These are phyloP conservation scores for Pristionchus arcanus DNA, from an alignment of 2,888 invertebrate genomes.

Conservation along the genomic window DNA sequence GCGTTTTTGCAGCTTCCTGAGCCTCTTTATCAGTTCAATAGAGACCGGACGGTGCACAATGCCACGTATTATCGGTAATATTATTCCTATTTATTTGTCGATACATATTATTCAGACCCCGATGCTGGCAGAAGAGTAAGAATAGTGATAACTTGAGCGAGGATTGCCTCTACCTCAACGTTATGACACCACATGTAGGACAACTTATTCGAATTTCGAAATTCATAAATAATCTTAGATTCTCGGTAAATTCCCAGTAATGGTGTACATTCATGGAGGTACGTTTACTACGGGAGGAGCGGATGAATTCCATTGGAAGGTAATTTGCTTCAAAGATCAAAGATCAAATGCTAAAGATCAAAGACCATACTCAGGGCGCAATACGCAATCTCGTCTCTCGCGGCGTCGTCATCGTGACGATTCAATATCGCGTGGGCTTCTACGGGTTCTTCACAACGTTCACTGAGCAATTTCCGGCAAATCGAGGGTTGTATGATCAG, in stretches of 20 bases:
- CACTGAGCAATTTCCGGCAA: constrained; percentile 8
- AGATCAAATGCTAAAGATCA: not conserved
- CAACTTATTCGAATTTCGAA: not conserved
- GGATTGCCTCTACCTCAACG: constrained; percentile 53
- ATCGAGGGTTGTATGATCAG: constrained; percentile 43
- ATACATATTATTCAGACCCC: not conserved
- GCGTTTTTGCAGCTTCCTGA: not conserved
- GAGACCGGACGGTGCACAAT: not conserved
- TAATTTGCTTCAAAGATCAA: not conserved
- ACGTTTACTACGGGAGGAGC: not conserved
- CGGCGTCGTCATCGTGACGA: constrained; percentile 9
- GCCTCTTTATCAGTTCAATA: not conserved
- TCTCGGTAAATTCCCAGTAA: not conserved
- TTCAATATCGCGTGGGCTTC: constrained; percentile 12
- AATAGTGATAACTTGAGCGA: not conserved
- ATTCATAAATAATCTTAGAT: not conserved
- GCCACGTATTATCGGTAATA: not conserved
- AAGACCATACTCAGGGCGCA: not conserved
- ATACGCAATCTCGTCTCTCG: constrained; percentile 35
- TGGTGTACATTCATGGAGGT: constrained; percentile 32
- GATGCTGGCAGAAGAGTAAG: not conserved
- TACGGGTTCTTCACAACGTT: constrained; percentile 38
- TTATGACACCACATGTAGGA: not conserved
- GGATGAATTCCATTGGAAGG: constrained; percentile 16
- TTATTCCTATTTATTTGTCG: not conserved